Base-by-base conservation (phyloP, 2,113 vertebrate genomes). In the Cisticola juncidis region DNA sequence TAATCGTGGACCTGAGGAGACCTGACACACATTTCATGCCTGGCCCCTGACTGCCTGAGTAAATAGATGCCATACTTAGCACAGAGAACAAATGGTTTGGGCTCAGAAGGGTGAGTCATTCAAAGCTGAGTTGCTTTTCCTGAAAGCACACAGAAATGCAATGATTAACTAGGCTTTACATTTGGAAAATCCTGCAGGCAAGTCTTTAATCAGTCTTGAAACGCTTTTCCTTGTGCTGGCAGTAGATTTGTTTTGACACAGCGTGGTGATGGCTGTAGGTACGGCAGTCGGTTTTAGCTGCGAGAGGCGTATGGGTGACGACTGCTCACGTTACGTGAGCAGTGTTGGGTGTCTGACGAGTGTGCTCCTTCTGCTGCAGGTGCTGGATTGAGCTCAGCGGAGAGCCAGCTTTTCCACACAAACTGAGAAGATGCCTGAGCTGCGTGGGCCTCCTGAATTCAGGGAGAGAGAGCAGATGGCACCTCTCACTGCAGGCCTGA, bases 141-240 rank as follows among this genome's bases (percentile, higher is more conserved):
- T 85, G 81, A 91, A 89, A 96, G 76, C 35, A 28, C 50, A 33
- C 48, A 65, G 73, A 90, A 93, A 87, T 86, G 44, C 62, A 60
- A 19, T 73, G 64, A 82, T 94, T 91, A 88, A 92, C 87, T 45
- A 80, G 38, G 28, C 21, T 85, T 76, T 82, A 31, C 72, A 64
- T 88, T 90, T 82, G 58, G 72, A 94, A 95, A 96, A 96, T 88
- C 89, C 47, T 91, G 58, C 65, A 53, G 70, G 48, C 45, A 94
- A 73, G 81, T 45, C 58, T 64, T 94, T 80, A 57, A 81, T 80
- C 54, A 64, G 10, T 84, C 72, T 61, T 78, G 71, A 94, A 95
- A 80, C 82, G 50, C 44, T 65, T 69, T 51, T 84, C 50, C 50
- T 66, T 91, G 68, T 79, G n/a, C 31, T 78, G 35, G 48, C 60